A percentile compares a stretch with the other conserved stretches of the same genome.
Evolutionary conservation across 2,888 invertebrate genomes (phyloP).

Genomic region (Parnassius mnemosyne): DNA sequence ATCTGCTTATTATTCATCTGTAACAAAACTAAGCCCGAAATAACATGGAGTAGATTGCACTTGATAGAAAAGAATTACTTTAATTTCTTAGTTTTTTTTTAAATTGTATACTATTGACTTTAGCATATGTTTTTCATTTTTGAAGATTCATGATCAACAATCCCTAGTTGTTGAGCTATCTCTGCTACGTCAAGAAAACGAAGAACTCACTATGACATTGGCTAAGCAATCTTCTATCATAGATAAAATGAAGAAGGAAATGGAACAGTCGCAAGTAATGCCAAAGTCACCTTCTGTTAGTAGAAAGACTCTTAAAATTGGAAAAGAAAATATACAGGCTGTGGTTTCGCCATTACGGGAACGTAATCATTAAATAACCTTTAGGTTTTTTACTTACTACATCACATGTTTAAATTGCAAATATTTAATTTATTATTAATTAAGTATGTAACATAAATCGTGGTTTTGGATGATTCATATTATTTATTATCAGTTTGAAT

Average conservation of each 20-base stretch:
- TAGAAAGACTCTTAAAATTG: conserved; percentile 63
- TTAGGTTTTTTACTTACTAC: not conserved
- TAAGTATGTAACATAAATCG: conserved; percentile 28
- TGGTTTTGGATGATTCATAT: conserved; percentile 22
- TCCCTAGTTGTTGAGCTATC: conserved; percentile 71
- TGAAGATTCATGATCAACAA: conserved; percentile 72
- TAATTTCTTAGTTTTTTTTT: too few relatives aligned
- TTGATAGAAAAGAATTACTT: too few relatives aligned
- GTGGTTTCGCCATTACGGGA: conserved; percentile 69
- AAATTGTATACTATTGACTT: too few relatives aligned
- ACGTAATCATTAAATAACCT: conserved; percentile 55
- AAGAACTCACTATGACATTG: conserved; percentile 65
- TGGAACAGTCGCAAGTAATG: conserved; percentile 52
- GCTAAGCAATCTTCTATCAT: conserved; percentile 70
- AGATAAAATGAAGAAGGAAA: conserved; percentile 68
- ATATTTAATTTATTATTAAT: conserved; percentile 16
- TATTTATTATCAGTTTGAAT: conserved; percentile 29
- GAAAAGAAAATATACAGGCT: conserved; percentile 67
- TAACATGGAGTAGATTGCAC: too few relatives aligned
- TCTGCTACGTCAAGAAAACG: conserved; percentile 72
- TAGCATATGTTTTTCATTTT: conserved; percentile 25
- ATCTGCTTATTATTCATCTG: too few relatives aligned
- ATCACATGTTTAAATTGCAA: not conserved
- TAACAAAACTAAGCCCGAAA: too few relatives aligned
- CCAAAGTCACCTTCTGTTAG: conserved; percentile 68